Conservation (phyloP, 2,113 vertebrate species). For the Crotophaga sulcirostris region DNA sequence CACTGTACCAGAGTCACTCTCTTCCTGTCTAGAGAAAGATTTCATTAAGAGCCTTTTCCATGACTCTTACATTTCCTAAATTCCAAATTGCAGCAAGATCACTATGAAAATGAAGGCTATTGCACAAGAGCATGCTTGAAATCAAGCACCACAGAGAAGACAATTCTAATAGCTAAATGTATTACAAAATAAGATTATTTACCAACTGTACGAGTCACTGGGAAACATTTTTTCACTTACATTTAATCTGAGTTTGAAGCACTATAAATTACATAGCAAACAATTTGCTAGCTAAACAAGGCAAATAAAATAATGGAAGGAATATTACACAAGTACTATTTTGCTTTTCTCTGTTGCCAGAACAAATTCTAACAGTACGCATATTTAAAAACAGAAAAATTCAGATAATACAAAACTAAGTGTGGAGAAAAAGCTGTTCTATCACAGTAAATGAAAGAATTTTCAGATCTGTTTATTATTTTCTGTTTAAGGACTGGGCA, state of each 20-base stretch:
- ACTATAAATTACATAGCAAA: constrained; percentile 26
- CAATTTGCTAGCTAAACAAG: background rate
- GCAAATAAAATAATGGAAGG: background rate
- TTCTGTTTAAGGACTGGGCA: background rate
- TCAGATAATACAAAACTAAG: background rate
- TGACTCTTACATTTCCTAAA: constrained; percentile 52
- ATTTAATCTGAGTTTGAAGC: constrained; percentile 36
- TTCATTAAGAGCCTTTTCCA: constrained; percentile 30
- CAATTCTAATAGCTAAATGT: background rate
- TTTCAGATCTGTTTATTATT: background rate
- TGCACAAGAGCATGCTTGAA: constrained; percentile 50
- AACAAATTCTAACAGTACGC: background rate
- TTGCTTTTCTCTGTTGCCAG: background rate
- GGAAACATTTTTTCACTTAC: constrained; percentile 37
- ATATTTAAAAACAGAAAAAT: background rate
- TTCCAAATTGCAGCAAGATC: constrained; percentile 22
- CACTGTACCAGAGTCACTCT: background rate
- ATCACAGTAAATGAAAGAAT: background rate
- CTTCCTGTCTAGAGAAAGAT: constrained; percentile 35
- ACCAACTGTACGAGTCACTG: constrained; percentile 12
- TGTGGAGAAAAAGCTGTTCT: background rate
- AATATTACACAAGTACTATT: background rate
- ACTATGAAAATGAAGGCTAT: background rate
- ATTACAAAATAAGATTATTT: constrained; percentile 49
- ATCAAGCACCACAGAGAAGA: background rate